phyloP scores from a whole-genome alignment of 2,888 invertebrate species.

The Chirona hameri region DNA sequence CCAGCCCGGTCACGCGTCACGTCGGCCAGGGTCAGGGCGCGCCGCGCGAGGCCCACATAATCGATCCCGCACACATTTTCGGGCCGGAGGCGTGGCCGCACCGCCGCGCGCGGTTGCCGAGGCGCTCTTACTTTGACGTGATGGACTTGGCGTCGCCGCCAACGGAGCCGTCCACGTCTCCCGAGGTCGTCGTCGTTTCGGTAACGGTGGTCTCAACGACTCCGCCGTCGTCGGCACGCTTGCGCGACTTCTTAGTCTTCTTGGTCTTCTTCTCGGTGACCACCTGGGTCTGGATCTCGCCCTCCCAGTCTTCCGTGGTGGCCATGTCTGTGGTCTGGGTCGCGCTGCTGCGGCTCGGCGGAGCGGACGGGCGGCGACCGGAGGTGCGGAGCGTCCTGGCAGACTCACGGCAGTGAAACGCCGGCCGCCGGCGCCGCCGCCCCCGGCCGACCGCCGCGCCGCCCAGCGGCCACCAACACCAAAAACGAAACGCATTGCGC shows the following conservation, averaged over 20 bases:
- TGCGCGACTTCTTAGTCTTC: slow-evolving; percentile 28
- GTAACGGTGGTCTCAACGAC: slow-evolving; percentile 6
- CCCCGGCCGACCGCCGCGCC: background rate
- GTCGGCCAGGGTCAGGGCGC: background rate
- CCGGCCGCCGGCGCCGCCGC: background rate
- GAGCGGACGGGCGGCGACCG: background rate
- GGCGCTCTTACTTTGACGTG: slow-evolving; percentile 26
- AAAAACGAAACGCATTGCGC: background rate
- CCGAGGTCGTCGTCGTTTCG: background rate
- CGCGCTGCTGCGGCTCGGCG: background rate
- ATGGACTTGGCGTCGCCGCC: background rate
- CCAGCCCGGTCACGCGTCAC: background rate
- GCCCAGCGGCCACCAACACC: background rate
- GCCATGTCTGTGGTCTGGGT: background rate
- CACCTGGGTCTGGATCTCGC: slow-evolving; percentile 30
- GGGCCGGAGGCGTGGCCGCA: background rate
- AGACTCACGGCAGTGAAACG: background rate
- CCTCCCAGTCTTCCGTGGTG: slow-evolving; percentile 29
- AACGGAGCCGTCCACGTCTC: background rate
- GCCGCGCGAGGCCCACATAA: too few relatives aligned
- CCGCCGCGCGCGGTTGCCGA: background rate
- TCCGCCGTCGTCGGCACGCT: background rate
- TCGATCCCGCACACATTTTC: background rate
- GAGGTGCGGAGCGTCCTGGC: background rate
- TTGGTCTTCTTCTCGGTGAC: slow-evolving; percentile 29